phyloP scores from a whole-genome alignment of 2,113 vertebrate species.

The Artemisiospiza belli region DNA sequence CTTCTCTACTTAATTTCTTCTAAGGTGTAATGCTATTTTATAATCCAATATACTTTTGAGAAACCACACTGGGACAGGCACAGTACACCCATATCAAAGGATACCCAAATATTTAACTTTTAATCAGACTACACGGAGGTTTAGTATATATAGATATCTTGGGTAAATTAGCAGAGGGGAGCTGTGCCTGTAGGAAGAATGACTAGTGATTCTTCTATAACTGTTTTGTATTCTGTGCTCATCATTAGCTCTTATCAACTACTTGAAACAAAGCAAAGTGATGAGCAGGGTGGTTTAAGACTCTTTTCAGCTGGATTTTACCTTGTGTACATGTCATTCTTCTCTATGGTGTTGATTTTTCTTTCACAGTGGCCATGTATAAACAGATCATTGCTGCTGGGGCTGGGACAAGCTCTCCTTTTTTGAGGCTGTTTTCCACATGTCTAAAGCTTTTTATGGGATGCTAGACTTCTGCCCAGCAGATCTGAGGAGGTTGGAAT shows the following conservation, averaged over 20 bases:
- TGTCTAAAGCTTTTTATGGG: neutral
- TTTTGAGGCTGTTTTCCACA: neutral
- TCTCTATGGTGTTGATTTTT: neutral
- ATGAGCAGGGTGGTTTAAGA: neutral
- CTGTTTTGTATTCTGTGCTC: neutral
- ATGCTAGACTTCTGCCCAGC: neutral
- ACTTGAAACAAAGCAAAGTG: neutral
- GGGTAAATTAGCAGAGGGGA: neutral
- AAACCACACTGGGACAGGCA: neutral
- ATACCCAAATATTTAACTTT: neutral
- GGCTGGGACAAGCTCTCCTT: neutral
- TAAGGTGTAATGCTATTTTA: neutral
- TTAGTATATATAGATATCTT: neutral
- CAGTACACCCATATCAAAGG: neutral
- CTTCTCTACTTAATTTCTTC: neutral
- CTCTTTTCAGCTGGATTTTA: neutral
- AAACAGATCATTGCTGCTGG: neutral
- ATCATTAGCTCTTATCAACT: neutral
- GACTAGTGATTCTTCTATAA: neutral
- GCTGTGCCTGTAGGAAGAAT: neutral
- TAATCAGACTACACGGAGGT: neutral
- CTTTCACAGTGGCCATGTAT: neutral
- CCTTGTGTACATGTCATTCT: neutral
- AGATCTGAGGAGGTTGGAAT: neutral
- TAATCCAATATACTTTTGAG: neutral